Conservation (phyloP, 2,888 invertebrate species). For the Aphelenchoides bicaudatus region DNA sequence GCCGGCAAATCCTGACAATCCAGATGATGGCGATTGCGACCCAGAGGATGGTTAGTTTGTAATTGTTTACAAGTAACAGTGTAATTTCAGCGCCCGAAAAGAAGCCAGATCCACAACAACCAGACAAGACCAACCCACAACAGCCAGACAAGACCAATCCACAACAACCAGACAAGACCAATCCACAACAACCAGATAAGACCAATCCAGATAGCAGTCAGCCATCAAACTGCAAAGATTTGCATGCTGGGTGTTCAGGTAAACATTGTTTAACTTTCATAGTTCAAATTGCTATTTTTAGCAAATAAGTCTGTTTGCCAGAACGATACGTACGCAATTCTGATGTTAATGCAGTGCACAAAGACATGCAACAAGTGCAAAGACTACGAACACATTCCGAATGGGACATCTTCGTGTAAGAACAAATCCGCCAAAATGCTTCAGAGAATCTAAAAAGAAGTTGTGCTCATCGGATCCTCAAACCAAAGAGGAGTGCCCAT, state of each 20-base stretch:
- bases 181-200: not conserved
- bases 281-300: no score
- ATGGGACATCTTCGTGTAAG: not conserved
- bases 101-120: not conserved
- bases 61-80: no score
- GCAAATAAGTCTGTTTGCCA: no score
- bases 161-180: not conserved
- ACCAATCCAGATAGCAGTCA: not conserved
- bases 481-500: constrained; percentile 6
- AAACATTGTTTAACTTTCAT: no score
- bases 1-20: no score
- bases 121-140: not conserved
- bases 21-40: no score
- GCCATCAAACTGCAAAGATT: not conserved
- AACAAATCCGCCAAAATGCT: not conserved
- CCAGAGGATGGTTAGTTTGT: no score
- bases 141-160: not conserved
- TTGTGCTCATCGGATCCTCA: not conserved
- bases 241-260: not conserved
- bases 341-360: constrained; percentile 5
- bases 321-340: constrained; percentile 5
- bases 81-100: not conserved
- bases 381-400: constrained; percentile 1
- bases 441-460: constrained; percentile 6
- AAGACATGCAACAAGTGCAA: not conserved